Base-by-base conservation (phyloP, 2,113 vertebrate species). In the Chunga burmeisteri region DNA sequence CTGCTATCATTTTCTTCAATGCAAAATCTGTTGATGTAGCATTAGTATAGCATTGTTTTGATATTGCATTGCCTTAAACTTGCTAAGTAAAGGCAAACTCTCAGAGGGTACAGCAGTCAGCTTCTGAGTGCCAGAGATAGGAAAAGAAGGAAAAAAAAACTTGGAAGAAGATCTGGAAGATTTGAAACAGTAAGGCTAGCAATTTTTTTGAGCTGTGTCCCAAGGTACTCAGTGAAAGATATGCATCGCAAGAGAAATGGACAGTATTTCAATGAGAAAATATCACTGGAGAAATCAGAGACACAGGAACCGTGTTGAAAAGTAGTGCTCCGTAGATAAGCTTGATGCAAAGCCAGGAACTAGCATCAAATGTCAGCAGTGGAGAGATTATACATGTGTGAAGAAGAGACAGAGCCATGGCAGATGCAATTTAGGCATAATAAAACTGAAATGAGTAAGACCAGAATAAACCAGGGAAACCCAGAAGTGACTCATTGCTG, bases 341-440 rank as follows among this genome's bases (percentile, higher is more conserved):
- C 50, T 95, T 84, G 86, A 89, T 87, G 77, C 36, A 91, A 95
- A 94, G 73, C 61, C 70, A 96, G 83, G 44, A 94, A 84, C 52
- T 52, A 72, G 15, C 56, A 94, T 71, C 91, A 94, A 86, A 92
- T 88, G 80, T 84, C 92, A 92, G 72, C 38, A 84, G 73, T 17
- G 44, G 66, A 95, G 80, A 82, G 73, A 91, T 2, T 82, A 15
- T 32, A 52, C 40, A 17, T 42, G 27, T 81, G 68, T 63, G 49
- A 95, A 79, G 50, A 82, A 83, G 34, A 87, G 73, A 84, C 27
- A 92, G 59, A 77, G n/a, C 25, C 53, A 58, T 25, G 68, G 88
- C 80, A 94, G 68, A 86, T 75, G 73, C 17, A 75, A 72, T 75
- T 87, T 71, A 81, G 61, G 81, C 66, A 91, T 61, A 84, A 91